Percentiles rank a stretch among this genome's conserved stretches.
phyloP scores from a whole-genome alignment of 2,113 vertebrate species.

The Amia ocellicauda region DNA sequence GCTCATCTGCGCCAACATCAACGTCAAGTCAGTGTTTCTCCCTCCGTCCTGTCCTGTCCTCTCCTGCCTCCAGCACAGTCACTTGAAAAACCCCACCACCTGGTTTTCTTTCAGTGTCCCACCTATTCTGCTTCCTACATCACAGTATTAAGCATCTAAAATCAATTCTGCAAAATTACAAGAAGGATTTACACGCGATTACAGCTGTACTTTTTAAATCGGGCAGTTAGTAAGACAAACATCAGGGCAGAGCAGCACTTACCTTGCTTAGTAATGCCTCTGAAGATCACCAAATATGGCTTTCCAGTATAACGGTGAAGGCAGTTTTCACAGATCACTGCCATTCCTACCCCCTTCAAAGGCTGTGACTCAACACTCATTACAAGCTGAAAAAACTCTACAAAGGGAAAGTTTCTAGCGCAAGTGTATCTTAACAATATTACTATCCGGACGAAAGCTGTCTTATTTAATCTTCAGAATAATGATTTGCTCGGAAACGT shows the following conservation, averaged over 20 bases:
- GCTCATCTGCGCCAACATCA: conserved; percentile 91
- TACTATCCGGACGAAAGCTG: conserved; percentile 15
- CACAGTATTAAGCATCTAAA: no score
- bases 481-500: conserved; percentile 43
- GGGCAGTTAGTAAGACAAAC: no score
- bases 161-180: no score
- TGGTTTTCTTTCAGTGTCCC: not conserved
- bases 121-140: no score
- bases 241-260: no score
- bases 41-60: conserved; percentile 13
- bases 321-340: conserved; percentile 41
- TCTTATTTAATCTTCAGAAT: conserved; percentile 44
- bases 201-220: no score
- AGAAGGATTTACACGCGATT: no score
- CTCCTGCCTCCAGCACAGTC: conserved; percentile 23
- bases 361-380: conserved; percentile 42
- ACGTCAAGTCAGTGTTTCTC: conserved; percentile 78
- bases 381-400: no score
- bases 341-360: conserved; percentile 37
- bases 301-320: conserved; percentile 21
- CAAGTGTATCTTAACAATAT: conserved; percentile 14
- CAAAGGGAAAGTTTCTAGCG: conserved; percentile 46
- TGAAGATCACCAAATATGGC: no score
- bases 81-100: conserved; percentile 27
- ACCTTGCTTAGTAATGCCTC: no score